Conservation (phyloP, 2,888 invertebrate genomes). For the Dugesia japonica region DNA sequence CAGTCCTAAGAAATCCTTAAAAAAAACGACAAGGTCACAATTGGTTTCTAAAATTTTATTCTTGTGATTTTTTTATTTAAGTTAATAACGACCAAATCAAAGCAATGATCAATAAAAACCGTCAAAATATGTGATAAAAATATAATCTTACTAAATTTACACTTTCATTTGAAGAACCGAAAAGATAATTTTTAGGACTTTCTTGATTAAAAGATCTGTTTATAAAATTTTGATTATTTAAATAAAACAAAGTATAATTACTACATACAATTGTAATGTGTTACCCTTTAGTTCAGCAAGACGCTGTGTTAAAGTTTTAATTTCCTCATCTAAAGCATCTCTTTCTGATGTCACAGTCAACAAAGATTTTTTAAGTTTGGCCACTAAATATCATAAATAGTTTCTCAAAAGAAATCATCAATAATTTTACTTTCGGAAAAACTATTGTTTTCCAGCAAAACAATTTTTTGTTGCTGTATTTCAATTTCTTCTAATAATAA, state of each 20-base stretch:
- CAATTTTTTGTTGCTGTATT: neutral
- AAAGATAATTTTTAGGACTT: neutral
- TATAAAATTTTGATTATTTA: no score
- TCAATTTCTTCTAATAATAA: conserved; percentile 16
- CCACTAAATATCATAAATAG: neutral
- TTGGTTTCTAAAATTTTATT: no score
- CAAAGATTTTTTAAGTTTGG: neutral
- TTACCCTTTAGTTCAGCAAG: neutral
- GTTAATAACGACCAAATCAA: no score
- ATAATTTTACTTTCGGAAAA: neutral
- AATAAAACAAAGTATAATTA: neutral
- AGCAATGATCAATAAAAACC: no score
- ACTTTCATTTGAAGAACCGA: neutral
- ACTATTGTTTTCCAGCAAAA: neutral
- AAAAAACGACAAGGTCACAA: no score
- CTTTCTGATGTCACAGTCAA: neutral
- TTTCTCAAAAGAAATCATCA: neutral
- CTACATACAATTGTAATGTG: neutral
- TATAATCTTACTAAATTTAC: neutral
- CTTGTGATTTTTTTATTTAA: no score
- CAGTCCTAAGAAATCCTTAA: no score
- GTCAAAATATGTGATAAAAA: no score
- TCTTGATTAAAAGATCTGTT: neutral
- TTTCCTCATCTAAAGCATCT: conserved; percentile 4
- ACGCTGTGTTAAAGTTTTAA: neutral